Conservation (phyloP, 2,888 invertebrate genomes). For the Pasiphila rectangulata region DNA sequence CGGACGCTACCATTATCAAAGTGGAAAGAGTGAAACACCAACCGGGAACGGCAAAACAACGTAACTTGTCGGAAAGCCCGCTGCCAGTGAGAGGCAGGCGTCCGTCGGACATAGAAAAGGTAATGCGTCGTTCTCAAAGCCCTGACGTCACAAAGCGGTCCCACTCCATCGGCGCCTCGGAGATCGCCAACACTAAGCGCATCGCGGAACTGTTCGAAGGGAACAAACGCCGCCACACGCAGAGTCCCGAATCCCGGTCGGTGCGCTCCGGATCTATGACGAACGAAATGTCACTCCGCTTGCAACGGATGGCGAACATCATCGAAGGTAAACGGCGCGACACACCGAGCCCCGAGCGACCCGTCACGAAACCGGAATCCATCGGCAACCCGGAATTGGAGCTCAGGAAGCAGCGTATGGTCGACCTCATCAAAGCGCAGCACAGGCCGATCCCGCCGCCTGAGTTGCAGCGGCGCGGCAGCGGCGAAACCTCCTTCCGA, state of each 20-base stretch:
- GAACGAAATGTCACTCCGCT: constrained; percentile 56
- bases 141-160: constrained; percentile 53
- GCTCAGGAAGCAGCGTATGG: constrained; percentile 56
- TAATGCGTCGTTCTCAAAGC: constrained; percentile 49
- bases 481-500: constrained; percentile 74
- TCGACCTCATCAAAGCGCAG: constrained; percentile 56
- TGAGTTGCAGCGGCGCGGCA: constrained; percentile 46
- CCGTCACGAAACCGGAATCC: constrained; percentile 43
- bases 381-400: constrained; percentile 63
- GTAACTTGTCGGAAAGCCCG: constrained; percentile 27
- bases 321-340: constrained; percentile 60
- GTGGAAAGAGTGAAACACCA: constrained; percentile 35
- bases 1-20: constrained; percentile 52
- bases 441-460: constrained; percentile 38
- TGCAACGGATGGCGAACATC: constrained; percentile 63
- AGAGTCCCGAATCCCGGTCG: constrained; percentile 52
- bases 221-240: constrained; percentile 51
- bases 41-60: constrained; percentile 6
- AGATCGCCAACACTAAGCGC: constrained; percentile 52
- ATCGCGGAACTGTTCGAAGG: constrained; percentile 64
- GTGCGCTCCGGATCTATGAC: constrained; percentile 48
- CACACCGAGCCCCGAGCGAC: constrained; percentile 55
- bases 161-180: constrained; percentile 54
- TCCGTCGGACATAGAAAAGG: constrained; percentile 45
- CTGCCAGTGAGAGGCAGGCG: constrained; percentile 44